Evolutionary conservation across 2,888 invertebrate species (phyloP).

Genomic region (Deilephila porcellus): DNA sequence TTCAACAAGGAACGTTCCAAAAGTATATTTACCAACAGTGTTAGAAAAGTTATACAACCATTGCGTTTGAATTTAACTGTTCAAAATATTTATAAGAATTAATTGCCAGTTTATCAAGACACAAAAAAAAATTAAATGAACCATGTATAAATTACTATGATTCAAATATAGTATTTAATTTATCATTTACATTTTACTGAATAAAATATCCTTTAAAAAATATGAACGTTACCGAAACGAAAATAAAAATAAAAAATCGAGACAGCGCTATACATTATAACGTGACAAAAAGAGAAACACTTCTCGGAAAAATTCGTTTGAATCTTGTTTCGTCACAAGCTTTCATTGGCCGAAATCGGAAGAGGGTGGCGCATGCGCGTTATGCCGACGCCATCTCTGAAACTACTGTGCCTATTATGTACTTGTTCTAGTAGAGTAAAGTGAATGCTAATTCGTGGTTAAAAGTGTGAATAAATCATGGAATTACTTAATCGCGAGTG

Average conservation of each 20-base stretch:
- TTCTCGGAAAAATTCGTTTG: conserved; percentile 62
- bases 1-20: too few species aligned
- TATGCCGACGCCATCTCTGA: conserved; percentile 84
- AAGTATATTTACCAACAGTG: too few species aligned
- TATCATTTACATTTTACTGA: too few species aligned
- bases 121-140: background rate
- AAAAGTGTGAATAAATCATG: conserved; percentile 70
- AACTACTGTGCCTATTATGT: conserved; percentile 78
- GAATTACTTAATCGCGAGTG: conserved; percentile 65
- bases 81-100: background rate
- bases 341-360: conserved; percentile 73
- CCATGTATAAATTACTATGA: background rate
- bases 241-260: conserved; percentile 41
- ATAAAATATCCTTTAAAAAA: background rate
- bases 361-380: conserved; percentile 85
- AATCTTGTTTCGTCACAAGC: conserved; percentile 62
- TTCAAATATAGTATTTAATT: background rate
- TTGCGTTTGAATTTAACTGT: background rate
- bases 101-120: background rate
- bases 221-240: conserved; percentile 42
- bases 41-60: too few species aligned
- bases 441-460: conserved; percentile 67
- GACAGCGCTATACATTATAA: conserved; percentile 42
- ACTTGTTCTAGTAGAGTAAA: conserved; percentile 67
- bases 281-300: conserved; percentile 43